Evolutionary conservation across 2,797 vertebrate species (phyloP).

Genomic region (Furcifer pardalis): DNA sequence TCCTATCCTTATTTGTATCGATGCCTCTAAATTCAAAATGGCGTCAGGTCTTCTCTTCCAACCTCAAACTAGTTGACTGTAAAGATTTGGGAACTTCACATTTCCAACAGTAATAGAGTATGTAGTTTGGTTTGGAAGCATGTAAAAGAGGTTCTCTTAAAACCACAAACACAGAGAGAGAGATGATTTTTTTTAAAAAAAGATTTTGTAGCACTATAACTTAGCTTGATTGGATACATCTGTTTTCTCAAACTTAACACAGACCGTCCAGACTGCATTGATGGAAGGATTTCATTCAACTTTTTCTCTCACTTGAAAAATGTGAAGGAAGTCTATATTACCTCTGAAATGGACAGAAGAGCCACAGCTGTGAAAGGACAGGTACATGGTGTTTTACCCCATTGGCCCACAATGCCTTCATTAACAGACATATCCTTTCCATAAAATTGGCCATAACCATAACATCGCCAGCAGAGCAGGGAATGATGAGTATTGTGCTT

Average conservation of each 20-base stretch:
- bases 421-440: neutral
- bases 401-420: neutral
- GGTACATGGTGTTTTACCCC: conserved; percentile 71
- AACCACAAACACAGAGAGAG: neutral
- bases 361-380: conserved; percentile 88
- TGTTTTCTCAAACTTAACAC: conserved; percentile 34
- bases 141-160: neutral
- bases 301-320: conserved; percentile 96
- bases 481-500: neutral
- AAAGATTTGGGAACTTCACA: too few relatives aligned
- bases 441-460: neutral
- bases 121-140: too few relatives aligned
- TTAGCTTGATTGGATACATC: neutral
- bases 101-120: too few relatives aligned
- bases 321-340: conserved; percentile 92
- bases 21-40: neutral
- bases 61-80: neutral
- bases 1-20: too few relatives aligned
- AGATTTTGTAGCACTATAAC: neutral
- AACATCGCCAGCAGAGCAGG: neutral
- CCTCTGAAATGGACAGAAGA: conserved; percentile 77
- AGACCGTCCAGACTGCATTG: conserved; percentile 93
- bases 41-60: neutral
- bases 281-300: conserved; percentile 87
- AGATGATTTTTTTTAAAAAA: neutral